Conservation (phyloP, 2,113 vertebrate genomes). For the Aspiorhynchus laticeps region DNA sequence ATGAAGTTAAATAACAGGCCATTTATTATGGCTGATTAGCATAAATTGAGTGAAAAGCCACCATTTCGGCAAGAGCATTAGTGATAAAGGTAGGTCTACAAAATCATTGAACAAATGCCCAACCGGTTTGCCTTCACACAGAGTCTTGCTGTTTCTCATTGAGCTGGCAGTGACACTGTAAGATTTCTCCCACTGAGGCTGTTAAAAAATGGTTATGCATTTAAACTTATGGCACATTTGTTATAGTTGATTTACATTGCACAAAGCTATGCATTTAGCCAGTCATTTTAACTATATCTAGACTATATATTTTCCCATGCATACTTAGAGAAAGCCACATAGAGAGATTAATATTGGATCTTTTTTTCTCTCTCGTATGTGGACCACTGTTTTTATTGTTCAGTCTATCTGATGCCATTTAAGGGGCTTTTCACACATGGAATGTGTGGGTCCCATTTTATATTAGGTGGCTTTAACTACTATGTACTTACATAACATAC, state of each 20-base stretch:
- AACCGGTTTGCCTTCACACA: background rate
- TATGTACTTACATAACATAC: too few relatives aligned
- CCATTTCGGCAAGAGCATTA: constrained; percentile 1
- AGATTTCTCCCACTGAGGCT: background rate
- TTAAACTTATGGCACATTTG: background rate
- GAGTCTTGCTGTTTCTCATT: constrained; percentile 1
- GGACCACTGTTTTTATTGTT: background rate
- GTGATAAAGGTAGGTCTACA: background rate
- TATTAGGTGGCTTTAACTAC: too few relatives aligned
- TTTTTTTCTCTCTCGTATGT: background rate
- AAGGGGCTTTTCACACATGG: background rate
- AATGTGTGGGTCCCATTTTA: background rate
- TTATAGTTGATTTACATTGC: background rate
- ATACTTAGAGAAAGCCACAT: constrained; percentile 3
- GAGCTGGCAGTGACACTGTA: background rate
- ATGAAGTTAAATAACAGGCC: constrained; percentile 35
- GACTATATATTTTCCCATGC: background rate
- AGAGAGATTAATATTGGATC: background rate
- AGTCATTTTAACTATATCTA: background rate
- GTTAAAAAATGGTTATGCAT: background rate
- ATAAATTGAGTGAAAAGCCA: constrained; percentile 48
- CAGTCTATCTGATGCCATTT: background rate
- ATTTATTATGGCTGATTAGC: constrained; percentile 45
- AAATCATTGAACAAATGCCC: constrained; percentile 15
- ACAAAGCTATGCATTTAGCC: background rate